Base-by-base conservation (phyloP, 2,797 vertebrate species). In the Miichthys miiuy region DNA sequence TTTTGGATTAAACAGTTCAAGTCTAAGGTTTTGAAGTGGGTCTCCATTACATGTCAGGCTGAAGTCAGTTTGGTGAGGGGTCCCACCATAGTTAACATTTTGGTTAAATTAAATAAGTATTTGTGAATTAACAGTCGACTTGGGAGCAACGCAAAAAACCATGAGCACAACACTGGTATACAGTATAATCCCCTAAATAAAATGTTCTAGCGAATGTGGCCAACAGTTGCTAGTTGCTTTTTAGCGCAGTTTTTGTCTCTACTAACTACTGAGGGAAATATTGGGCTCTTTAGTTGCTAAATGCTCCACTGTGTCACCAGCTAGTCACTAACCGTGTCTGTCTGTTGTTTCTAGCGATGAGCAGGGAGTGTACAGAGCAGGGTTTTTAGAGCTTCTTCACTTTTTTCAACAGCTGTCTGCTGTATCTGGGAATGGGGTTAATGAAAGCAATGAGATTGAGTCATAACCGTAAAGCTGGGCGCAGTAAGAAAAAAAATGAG, bases 1-100 rank as follows among this genome's bases (percentile, higher is more conserved):
- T 30, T 34, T 54, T 79, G 50, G n/a, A 71, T 64, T 54, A 44
- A 72, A 64, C 30, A 30, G 30, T 30, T 30, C 6, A 30, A 30
- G 6, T 30, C 30, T 30, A 30, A 30, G 30, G 30, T 30, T 34
- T 34, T 34, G 30, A 34, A 34, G 30, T 34, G 30, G 6, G 30
- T 2, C 8, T 38, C 34, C 34, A 38, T 38, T 38, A 38, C 34
- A 38, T 9, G 34, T 38, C 34, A 38, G 8, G 34, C 34, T 38
- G 34, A 38, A 38, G 34, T 38, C 34, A 38, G 8, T 38, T 38
- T 38, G 34, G 34, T 38, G 8, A 38, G 34, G 34, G 34, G 8
- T 38, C 34, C 34, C 34, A 38, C 8, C 34, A 38, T 34, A 0
- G 34, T 34, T 1, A 34, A 1, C 5, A 30, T 30, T 30, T 30